These are phyloP conservation scores for Pedionomus torquatus DNA, from an alignment of 2,113 vertebrate species.

Conservation along the genomic window DNA sequence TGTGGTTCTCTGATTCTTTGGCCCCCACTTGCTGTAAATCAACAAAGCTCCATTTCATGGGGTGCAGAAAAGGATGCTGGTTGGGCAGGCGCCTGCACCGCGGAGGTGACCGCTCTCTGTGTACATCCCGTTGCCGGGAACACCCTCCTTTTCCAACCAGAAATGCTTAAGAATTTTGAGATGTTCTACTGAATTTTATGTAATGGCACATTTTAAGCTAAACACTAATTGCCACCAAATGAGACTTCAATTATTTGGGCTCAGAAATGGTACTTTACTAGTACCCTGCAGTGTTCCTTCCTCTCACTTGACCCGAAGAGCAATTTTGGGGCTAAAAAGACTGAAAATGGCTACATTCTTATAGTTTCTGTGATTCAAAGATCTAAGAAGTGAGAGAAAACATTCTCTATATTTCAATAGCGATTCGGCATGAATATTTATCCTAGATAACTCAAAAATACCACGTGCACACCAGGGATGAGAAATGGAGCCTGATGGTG, in stretches of 20 bases:
- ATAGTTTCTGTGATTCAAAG: not conserved
- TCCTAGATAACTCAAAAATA: not conserved
- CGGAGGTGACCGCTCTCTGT: not conserved
- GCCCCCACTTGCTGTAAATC: accelerated
- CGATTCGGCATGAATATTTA: not conserved
- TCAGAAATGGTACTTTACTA: not conserved
- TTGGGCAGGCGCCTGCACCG: not conserved
- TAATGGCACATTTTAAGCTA: not conserved
- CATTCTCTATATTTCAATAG: not conserved
- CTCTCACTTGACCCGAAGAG: not conserved
- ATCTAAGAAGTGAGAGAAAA: not conserved
- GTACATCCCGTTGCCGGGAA: accelerated
- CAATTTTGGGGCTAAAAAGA: not conserved
- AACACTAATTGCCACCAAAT: not conserved
- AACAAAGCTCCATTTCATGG: accelerated
- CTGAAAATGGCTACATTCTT: not conserved
- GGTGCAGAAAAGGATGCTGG: not conserved
- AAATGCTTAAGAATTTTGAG: not conserved
- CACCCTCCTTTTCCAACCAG: not conserved
- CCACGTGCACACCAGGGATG: not conserved
- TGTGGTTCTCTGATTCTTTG: not conserved
- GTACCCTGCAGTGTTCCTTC: not conserved
- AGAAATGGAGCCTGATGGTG: not conserved
- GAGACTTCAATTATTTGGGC: not conserved
- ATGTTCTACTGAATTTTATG: not conserved